Percentiles rank a stretch among this genome's conserved stretches.
These are phyloP conservation scores for Cryptocheilus praepositus DNA, from an alignment of 2,888 invertebrate species.

Conservation along the genomic window DNA sequence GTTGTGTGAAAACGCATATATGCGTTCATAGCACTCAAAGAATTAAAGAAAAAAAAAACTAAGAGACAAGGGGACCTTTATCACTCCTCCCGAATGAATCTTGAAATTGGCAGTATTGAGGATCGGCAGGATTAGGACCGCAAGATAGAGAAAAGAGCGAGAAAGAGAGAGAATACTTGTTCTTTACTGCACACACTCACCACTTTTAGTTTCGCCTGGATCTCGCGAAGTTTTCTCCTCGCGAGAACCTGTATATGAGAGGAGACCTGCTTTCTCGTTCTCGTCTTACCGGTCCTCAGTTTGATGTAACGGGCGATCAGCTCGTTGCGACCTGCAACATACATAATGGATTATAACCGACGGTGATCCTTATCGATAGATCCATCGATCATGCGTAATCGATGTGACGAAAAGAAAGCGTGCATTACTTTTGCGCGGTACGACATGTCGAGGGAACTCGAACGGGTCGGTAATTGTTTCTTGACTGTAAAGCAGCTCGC, in stretches of 20 bases:
- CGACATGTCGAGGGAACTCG: no score
- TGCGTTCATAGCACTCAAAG: no score
- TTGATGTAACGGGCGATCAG: constrained; percentile 99
- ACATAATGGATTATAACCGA: constrained; percentile 1
- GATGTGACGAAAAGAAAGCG: neutral
- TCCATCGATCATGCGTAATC: neutral
- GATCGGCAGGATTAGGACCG: neutral
- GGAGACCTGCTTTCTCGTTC: constrained; percentile 99
- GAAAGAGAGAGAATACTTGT: neutral
- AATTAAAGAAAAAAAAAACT: neutral
- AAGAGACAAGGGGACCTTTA: neutral
- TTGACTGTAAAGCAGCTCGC: no score
- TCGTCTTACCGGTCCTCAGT: constrained; percentile 98
- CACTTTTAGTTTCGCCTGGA: constrained; percentile 98
- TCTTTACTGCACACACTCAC: constrained; percentile 79
- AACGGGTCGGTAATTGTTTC: no score
- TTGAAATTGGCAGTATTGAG: no score
- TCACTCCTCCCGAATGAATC: no score
- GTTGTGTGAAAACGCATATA: no score
- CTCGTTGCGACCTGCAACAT: constrained; percentile 96
- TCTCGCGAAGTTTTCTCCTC: constrained; percentile 97
- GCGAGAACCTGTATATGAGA: constrained; percentile 99
- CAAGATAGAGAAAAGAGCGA: neutral
- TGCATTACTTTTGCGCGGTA: neutral
- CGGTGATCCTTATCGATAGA: constrained; percentile 7